Evolutionary conservation across 1,140 invertebrate species (phyloP).

Genomic region (Euglossa dilemma): DNA sequence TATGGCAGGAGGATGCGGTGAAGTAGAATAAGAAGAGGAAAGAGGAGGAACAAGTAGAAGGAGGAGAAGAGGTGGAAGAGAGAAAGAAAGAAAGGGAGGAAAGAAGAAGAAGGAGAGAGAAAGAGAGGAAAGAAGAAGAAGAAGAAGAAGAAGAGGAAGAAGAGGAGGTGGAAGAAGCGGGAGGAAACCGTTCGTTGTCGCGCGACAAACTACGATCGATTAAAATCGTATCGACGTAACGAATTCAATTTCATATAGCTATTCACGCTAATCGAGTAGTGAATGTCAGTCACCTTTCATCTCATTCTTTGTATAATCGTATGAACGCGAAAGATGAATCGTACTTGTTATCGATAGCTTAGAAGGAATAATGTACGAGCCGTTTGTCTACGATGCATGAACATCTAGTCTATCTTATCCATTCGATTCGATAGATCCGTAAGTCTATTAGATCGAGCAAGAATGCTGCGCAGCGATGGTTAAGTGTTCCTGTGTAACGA

Average conservation of each 20-base stretch:
- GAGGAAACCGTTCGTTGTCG: neutral
- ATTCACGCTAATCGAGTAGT: conserved; percentile 29
- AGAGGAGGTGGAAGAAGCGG: neutral
- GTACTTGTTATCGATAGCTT: conserved; percentile 45
- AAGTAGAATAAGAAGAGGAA: neutral
- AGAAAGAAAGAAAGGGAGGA: too few relatives aligned
- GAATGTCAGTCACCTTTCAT: conserved; percentile 31
- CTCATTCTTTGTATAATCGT: conserved; percentile 36
- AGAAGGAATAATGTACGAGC: conserved; percentile 44
- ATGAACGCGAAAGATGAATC: conserved; percentile 15
- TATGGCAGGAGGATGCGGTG: neutral
- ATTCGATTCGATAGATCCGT: conserved; percentile 53
- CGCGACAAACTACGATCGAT: neutral
- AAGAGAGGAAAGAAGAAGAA: too few relatives aligned
- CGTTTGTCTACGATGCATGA: conserved; percentile 57
- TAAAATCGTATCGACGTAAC: neutral
- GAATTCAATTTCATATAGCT: neutral
- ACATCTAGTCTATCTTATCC: conserved; percentile 58
- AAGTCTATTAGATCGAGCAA: conserved; percentile 53
- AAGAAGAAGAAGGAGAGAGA: too few relatives aligned
- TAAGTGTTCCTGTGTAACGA: conserved; percentile 80
- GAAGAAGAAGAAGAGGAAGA: neutral
- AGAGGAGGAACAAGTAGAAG: too few relatives aligned
- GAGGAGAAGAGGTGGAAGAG: too few relatives aligned
- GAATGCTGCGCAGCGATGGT: conserved; percentile 62